These are phyloP conservation scores for Nycticryphes semicollaris DNA, from an alignment of 2,113 vertebrate genomes.

Conservation along the genomic window DNA sequence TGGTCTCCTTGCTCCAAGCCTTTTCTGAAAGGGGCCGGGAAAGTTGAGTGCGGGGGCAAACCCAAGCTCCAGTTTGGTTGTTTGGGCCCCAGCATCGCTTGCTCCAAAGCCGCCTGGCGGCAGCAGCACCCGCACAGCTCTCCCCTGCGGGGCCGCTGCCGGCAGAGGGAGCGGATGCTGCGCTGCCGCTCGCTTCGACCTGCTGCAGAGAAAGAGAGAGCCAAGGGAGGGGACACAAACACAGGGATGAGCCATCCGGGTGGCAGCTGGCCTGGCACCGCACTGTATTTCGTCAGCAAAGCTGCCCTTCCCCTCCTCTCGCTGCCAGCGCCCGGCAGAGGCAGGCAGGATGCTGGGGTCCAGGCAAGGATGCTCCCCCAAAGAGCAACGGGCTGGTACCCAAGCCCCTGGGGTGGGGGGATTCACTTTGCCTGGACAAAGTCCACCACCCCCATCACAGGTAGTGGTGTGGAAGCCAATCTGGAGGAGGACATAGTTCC, in stretches of 20 bases:
- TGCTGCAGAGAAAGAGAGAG: slow-evolving; percentile 53
- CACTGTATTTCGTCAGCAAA: not conserved
- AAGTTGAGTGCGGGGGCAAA: not conserved
- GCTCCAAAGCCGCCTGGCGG: rapidly evolving
- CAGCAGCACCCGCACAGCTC: not conserved
- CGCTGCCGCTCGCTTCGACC: not conserved
- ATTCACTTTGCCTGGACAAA: not conserved
- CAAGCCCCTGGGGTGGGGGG: not conserved
- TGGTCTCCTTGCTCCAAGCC: not conserved
- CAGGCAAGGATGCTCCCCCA: not conserved
- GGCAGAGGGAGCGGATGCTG: slow-evolving; percentile 10
- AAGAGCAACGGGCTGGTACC: not conserved
- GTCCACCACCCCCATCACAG: not conserved
- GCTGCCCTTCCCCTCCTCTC: not conserved
- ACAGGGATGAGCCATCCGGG: not conserved
- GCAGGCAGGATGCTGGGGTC: not conserved
- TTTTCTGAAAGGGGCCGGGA: not conserved
- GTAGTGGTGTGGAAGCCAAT: not conserved
- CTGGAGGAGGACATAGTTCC: not conserved
- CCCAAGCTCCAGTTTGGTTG: rapidly evolving
- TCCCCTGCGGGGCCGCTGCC: not conserved
- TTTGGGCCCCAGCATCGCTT: not conserved
- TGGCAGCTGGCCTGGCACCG: not conserved
- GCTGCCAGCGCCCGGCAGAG: not conserved
- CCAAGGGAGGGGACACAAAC: not conserved